A percentile compares a stretch with the other conserved stretches of the same genome.
Evolutionary conservation across 2,888 invertebrate species (phyloP).

Genomic region (Mantis religiosa): DNA sequence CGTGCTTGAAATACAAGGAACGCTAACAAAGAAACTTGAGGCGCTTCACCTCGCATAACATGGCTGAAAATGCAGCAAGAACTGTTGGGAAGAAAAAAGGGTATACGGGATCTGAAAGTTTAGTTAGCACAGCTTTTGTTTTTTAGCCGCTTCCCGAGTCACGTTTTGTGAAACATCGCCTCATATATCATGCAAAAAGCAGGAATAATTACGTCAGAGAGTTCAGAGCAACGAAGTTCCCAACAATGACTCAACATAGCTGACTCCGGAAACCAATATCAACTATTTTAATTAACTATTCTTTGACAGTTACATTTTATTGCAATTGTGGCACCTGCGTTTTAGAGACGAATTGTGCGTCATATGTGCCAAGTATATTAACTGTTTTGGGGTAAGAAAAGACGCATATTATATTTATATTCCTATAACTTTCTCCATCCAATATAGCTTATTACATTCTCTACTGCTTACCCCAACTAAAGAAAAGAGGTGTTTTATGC

Average conservation of each 20-base stretch:
- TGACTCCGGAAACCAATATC: background rate
- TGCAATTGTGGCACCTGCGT: too few relatives aligned
- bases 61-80: background rate
- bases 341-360: too few relatives aligned
- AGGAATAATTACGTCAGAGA: background rate
- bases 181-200: background rate
- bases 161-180: background rate
- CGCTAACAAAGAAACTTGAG: background rate
- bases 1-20: background rate
- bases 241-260: background rate
- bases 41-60: background rate
- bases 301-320: too few relatives aligned
- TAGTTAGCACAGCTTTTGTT: background rate
- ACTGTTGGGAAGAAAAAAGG: background rate
- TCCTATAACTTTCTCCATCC: too few relatives aligned
- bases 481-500: too few relatives aligned
- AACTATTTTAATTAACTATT: background rate
- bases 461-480: too few relatives aligned
- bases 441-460: too few relatives aligned
- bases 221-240: background rate
- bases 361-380: too few relatives aligned
- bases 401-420: too few relatives aligned
- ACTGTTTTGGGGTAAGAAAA: too few relatives aligned
- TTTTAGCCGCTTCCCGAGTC: background rate
- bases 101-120: background rate